Base-by-base conservation (phyloP, 2,797 vertebrate genomes). In the Limosa lapponica region DNA sequence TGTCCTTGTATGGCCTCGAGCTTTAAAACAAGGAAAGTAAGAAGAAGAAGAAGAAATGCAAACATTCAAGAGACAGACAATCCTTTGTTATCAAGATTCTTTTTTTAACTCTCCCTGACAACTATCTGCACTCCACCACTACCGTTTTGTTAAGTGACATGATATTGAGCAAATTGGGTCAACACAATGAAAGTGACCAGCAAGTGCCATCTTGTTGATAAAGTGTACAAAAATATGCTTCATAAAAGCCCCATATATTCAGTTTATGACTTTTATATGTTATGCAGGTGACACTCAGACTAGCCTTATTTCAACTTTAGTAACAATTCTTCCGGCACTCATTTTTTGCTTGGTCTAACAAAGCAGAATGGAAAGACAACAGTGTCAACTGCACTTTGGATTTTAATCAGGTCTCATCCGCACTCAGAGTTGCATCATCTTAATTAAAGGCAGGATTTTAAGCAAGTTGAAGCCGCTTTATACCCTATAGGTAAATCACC, bases 1-100 rank as follows among this genome's bases (percentile, higher is more conserved):
- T 62, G 86, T 89, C 81, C 88, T 95, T 93, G 83, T 34, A 89
- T 23, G 62, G 91, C 93, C 93, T 69, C 30, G 0, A 94, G 90
- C 67, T 90, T 82, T 54, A 78, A 77, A 89, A 82, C 39, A 49
- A 57, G 16, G 8, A 59, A 88, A 93, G 41, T 25, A 86, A 59
- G 30, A n/a, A n/a, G n/a, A n/a, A n/a, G n/a, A n/a, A n/a, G n/a
- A 61, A 87, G 83, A 92, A 90, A 74, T 54, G 27, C 30, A 82
- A 87, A 80, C 37, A 73, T 49, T 73, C 28, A 64, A 80, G 64
- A 88, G 16, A 89, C 9, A 73, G 81, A 57, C 16, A 70, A 70
- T 20, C 19, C 12, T 84, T 44, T 70, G 32, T 77, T 78, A 62
- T 11, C 32, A 70, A 44, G 13, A 39, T 24, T 79, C 3, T 48